Evolutionary conservation across 1,140 invertebrate genomes (phyloP).

Genomic region (Drosophila ironensis): DNA sequence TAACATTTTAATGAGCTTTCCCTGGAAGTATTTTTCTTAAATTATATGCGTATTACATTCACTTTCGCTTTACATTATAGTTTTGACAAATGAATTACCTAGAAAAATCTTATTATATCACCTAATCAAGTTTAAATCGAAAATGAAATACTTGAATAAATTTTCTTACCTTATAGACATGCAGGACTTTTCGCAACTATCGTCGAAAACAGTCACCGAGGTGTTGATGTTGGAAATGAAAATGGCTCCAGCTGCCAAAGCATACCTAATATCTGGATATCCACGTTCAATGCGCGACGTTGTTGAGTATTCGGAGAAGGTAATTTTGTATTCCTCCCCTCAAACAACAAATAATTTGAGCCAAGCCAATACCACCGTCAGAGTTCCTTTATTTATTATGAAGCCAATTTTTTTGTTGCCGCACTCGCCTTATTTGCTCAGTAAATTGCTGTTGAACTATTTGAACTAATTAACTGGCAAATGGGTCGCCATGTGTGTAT

Average conservation of each 20-base stretch:
- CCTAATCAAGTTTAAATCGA: too few relatives aligned
- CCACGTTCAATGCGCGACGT: constrained; percentile 95
- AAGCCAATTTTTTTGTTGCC: constrained; percentile 34
- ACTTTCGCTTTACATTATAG: too few relatives aligned
- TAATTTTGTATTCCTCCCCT: constrained; percentile 73
- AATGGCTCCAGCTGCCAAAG: constrained; percentile 93
- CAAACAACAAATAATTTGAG: background rate
- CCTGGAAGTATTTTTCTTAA: too few relatives aligned
- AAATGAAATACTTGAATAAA: too few relatives aligned
- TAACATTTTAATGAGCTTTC: too few relatives aligned
- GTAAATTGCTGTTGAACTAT: constrained; percentile 58
- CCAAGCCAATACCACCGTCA: background rate
- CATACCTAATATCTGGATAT: constrained; percentile 97
- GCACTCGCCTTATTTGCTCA: constrained; percentile 41
- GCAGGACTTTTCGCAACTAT: constrained; percentile 91
- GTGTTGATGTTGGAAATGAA: constrained; percentile 97
- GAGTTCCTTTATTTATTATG: constrained; percentile 29
- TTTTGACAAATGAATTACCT: too few relatives aligned
- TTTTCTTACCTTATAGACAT: constrained; percentile 84
- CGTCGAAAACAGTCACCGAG: constrained; percentile 93
- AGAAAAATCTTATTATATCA: background rate
- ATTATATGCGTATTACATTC: too few relatives aligned
- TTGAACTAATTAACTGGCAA: constrained; percentile 71
- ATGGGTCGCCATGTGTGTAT: constrained; percentile 39
- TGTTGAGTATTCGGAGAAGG: constrained; percentile 94